Evolutionary conservation across 2,888 invertebrate genomes (phyloP).

Genomic region (Plagodis dolabraria): DNA sequence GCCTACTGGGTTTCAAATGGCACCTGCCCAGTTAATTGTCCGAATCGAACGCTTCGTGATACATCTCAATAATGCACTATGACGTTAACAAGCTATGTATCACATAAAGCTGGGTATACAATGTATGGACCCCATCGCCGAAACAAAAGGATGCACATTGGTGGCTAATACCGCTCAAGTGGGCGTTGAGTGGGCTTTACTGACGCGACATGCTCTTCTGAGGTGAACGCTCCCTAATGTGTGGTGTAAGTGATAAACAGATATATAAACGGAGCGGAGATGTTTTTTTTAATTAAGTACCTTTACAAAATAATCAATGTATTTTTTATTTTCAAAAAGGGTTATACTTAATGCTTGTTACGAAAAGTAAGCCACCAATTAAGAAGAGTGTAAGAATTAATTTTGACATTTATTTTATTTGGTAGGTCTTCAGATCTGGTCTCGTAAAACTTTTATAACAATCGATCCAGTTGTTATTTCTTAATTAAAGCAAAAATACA

Average conservation of each 20-base stretch:
- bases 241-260: conserved; percentile 34
- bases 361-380: too few relatives aligned
- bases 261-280: conserved; percentile 19
- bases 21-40: too few relatives aligned
- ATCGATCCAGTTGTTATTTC: too few relatives aligned
- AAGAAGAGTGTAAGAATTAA: too few relatives aligned
- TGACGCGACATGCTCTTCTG: conserved; percentile 56
- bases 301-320: too few relatives aligned
- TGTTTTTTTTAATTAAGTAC: background rate
- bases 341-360: too few relatives aligned
- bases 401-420: too few relatives aligned
- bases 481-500: too few relatives aligned
- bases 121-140: conserved; percentile 25
- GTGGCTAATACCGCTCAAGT: conserved; percentile 61
- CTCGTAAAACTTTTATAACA: too few relatives aligned
- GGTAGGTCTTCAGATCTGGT: too few relatives aligned
- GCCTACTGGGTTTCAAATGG: too few relatives aligned
- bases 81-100: background rate
- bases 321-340: too few relatives aligned
- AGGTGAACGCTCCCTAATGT: conserved; percentile 58
- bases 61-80: background rate
- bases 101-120: background rate
- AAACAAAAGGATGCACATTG: conserved; percentile 51
- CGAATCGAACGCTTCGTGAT: background rate
- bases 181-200: conserved; percentile 56